Evolutionary conservation across 2,888 invertebrate species (phyloP).

Genomic region (Spisula subtruncata): DNA sequence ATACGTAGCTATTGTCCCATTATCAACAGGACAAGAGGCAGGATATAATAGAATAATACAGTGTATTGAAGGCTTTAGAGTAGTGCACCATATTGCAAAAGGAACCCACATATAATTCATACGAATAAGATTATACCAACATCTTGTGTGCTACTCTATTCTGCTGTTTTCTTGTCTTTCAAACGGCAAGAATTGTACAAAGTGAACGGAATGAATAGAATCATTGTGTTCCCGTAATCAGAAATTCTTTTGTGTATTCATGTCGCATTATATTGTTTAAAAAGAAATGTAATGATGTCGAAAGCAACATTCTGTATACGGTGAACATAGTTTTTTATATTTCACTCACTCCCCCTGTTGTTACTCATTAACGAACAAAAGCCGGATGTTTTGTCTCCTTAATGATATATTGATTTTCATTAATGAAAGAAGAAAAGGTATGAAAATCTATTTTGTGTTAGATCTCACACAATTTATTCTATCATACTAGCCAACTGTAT

Average conservation of each 20-base stretch:
- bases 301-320: conserved; percentile 29
- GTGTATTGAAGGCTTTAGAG: conserved; percentile 43
- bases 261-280: conserved; percentile 42
- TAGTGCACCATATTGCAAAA: conserved; percentile 51
- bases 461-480: neutral
- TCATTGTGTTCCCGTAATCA: conserved; percentile 50
- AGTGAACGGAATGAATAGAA: conserved; percentile 30
- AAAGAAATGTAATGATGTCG: conserved; percentile 26
- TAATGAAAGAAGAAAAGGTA: conserved; percentile 26
- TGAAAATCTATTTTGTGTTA: conserved; percentile 21
- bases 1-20: conserved; percentile 26
- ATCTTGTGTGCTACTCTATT: conserved; percentile 13
- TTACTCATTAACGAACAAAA: conserved; percentile 28
- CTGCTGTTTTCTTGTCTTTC: conserved; percentile 8
- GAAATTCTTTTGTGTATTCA: conserved; percentile 35
- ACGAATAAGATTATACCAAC: neutral
- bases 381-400: neutral
- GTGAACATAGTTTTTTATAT: neutral
- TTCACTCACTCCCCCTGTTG: neutral
- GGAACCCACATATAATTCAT: neutral
- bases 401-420: conserved; percentile 28
- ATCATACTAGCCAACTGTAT: neutral
- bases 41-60: conserved; percentile 8
- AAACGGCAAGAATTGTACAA: conserved; percentile 27
- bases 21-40: conserved; percentile 32